Evolutionary conservation across 2,888 invertebrate genomes (phyloP).

Genomic region (Trachelus stipa): DNA sequence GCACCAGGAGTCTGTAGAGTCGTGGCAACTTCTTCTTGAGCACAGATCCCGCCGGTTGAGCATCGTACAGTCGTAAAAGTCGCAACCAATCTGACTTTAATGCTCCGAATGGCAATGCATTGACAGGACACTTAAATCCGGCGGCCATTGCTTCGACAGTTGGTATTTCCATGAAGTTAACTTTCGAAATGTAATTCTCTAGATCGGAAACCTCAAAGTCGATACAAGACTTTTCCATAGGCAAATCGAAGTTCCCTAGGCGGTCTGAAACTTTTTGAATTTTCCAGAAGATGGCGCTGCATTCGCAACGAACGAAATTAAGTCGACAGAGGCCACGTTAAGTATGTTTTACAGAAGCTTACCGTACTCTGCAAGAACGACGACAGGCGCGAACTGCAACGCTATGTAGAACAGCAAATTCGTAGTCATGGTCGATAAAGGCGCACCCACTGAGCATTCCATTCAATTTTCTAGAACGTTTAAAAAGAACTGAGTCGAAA

Average conservation of each 20-base stretch:
- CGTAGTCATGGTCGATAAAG: constrained; percentile 35
- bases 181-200: constrained; percentile 19
- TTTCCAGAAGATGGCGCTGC: neutral
- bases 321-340: neutral
- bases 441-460: neutral
- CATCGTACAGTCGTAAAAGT: constrained; percentile 34
- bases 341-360: constrained; percentile 11
- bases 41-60: constrained; percentile 37
- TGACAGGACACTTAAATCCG: constrained; percentile 26
- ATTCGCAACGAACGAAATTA: neutral
- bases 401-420: constrained; percentile 18
- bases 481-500: neutral
- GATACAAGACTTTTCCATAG: constrained; percentile 17
- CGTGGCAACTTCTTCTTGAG: constrained; percentile 38
- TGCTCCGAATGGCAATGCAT: constrained; percentile 42
- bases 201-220: constrained; percentile 31
- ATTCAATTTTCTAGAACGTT: neutral
- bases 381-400: constrained; percentile 16
- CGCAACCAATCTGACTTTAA: constrained; percentile 47
- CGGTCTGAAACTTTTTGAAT: neutral
- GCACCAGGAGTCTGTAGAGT: constrained; percentile 38
- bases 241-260: neutral
- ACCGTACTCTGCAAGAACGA: constrained; percentile 28
- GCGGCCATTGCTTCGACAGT: constrained; percentile 27
- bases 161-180: constrained; percentile 26